Conservation (phyloP, 2,888 invertebrate species). For the Lissocephala sabroskyi region DNA sequence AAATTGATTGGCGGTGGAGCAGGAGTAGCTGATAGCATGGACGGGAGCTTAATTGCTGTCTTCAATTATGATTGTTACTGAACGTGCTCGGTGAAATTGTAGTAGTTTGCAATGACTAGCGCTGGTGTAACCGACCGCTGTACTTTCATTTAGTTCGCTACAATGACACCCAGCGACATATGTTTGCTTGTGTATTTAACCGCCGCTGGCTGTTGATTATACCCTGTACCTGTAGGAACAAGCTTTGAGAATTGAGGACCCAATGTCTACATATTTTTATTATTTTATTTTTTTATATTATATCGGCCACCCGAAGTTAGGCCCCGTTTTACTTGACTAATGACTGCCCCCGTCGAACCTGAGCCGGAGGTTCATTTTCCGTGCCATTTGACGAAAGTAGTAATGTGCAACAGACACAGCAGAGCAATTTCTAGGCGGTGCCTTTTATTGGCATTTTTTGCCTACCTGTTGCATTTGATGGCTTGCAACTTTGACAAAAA, state of each 20-base stretch:
- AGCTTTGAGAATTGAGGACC: no score
- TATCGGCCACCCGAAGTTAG: no score
- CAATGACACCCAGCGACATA: conserved; percentile 29
- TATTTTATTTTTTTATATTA: no score
- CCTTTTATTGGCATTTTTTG: conserved; percentile 52
- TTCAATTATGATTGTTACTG: conserved; percentile 53
- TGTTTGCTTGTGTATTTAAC: conserved; percentile 1
- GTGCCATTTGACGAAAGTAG: conserved; percentile 51
- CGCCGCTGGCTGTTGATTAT: conserved; percentile 12
- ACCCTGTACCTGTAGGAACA: no score
- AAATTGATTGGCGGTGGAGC: conserved; percentile 22
- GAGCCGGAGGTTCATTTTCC: no score
- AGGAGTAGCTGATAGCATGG: conserved; percentile 52
- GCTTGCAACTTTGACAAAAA: conserved; percentile 42
- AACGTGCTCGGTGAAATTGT: conserved; percentile 43
- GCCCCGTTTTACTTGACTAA: no score
- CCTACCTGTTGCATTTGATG: conserved; percentile 17
- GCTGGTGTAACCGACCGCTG: conserved; percentile 8
- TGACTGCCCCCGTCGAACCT: no score
- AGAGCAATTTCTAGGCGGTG: no score
- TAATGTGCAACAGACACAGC: no score
- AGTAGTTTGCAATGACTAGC: conserved; percentile 30
- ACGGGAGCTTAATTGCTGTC: conserved; percentile 60
- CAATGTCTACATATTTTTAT: no score
- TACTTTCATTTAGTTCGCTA: conserved; percentile 53